Conservation (phyloP, 2,797 vertebrate species). For the Botia kubotai region DNA sequence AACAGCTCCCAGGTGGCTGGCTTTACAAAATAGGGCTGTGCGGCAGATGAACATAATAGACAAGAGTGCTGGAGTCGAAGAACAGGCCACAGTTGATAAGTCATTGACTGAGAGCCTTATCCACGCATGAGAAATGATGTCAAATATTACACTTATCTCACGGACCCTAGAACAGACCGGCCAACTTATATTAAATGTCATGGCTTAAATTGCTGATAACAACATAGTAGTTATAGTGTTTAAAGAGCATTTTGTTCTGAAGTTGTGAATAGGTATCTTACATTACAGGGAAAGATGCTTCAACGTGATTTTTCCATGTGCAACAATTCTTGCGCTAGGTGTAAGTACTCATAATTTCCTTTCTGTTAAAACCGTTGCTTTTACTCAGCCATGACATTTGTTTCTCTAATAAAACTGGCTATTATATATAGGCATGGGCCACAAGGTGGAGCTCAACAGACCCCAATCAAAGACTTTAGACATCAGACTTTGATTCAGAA, state of each 20-base stretch:
- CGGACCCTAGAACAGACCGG: constrained; percentile 23
- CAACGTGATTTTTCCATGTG: constrained; percentile 42
- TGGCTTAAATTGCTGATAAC: constrained; percentile 50
- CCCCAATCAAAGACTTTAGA: constrained; percentile 25
- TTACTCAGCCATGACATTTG: constrained; percentile 20
- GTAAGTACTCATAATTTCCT: constrained; percentile 15
- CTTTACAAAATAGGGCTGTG: constrained; percentile 49
- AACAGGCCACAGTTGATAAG: constrained; percentile 55
- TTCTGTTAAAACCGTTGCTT: neutral
- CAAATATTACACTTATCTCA: constrained; percentile 52
- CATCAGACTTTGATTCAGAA: constrained; percentile 38
- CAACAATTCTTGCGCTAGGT: constrained; percentile 29
- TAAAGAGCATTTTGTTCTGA: constrained; percentile 50
- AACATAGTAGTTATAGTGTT: constrained; percentile 29
- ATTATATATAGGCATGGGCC: neutral
- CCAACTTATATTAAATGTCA: constrained; percentile 60
- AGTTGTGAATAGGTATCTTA: constrained; percentile 30
- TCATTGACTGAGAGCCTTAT: constrained; percentile 54
- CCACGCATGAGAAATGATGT: constrained; percentile 55
- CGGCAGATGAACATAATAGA: constrained; percentile 50
- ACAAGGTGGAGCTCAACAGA: constrained; percentile 44
- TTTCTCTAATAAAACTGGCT: neutral
- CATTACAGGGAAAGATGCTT: constrained; percentile 17
- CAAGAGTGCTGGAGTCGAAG: constrained; percentile 41
- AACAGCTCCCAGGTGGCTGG: constrained; percentile 55